Evolutionary conservation across 30 jellyfish, hydroid and myxozoan genomes (phyloP).

Genomic region (Hydractinia echinata): DNA sequence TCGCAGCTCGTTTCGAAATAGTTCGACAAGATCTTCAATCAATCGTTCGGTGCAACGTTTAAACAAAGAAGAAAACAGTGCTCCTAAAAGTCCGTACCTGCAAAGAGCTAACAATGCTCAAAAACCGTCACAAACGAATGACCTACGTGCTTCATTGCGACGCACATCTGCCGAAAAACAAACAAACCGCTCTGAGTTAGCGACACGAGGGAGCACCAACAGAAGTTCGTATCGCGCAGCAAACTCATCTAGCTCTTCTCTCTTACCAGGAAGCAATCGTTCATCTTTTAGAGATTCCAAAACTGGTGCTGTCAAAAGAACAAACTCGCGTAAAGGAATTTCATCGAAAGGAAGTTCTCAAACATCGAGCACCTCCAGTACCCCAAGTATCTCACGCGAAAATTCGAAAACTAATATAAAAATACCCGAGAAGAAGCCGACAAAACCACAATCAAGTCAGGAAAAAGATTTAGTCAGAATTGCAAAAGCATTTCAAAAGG

Average conservation of each 20-base stretch:
- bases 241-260: not conserved
- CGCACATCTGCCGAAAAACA: not conserved
- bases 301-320: not conserved
- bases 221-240: conserved; percentile 13
- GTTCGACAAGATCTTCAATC: not conserved
- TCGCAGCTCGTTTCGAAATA: conserved; percentile 1
- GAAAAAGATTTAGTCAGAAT: conserved; percentile 28
- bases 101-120: not conserved
- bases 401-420: conserved; percentile 7
- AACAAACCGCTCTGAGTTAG: not conserved
- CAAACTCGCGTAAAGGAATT: not conserved
- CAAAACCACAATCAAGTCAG: not conserved
- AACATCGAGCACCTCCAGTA: conserved; percentile 2
- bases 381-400: conserved; percentile 20
- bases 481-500: conserved; percentile 34
- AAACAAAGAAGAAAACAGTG: not conserved
- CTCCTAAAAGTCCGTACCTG: not conserved
- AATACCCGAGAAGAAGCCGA: conserved; percentile 6
- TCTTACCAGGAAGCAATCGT: no score
- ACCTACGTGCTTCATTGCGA: conserved; percentile 5
- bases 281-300: not conserved
- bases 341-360: not conserved
- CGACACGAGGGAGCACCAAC: not conserved
- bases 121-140: not conserved
- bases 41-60: not conserved